Percentiles rank a stretch among this genome's conserved stretches.
phyloP scores from a whole-genome alignment of 2,888 invertebrate species.

The Mesorhabditis spiculigera region DNA sequence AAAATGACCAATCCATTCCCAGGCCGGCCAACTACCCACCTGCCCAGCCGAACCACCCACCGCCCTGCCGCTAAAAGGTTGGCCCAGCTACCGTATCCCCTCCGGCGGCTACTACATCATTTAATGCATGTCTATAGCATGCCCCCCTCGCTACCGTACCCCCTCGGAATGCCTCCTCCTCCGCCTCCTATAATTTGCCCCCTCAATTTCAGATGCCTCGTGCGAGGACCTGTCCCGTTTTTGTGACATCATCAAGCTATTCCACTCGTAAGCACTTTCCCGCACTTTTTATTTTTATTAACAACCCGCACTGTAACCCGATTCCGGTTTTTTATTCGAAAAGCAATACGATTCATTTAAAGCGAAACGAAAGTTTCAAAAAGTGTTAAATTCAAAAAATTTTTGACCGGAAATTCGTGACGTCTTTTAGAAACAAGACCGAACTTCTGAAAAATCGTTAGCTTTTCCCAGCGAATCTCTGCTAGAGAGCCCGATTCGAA shows the following conservation, averaged over 20 bases:
- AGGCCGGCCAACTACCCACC: not conserved
- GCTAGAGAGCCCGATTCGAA: too few relatives aligned
- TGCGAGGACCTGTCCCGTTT: slow-evolving; percentile 54
- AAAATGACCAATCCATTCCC: not conserved
- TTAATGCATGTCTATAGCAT: slow-evolving; percentile 7
- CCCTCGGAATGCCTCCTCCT: slow-evolving; percentile 7
- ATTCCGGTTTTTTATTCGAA: slow-evolving; percentile 1
- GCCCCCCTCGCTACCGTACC: not conserved
- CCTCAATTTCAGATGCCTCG: slow-evolving; percentile 21
- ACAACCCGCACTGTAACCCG: not conserved
- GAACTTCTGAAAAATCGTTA: too few relatives aligned
- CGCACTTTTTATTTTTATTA: slow-evolving; percentile 12
- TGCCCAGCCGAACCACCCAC: slow-evolving; percentile 5
- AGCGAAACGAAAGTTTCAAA: not conserved
- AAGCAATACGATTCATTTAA: slow-evolving; percentile 11
- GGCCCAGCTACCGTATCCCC: slow-evolving; percentile 6
- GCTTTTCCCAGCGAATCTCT: too few relatives aligned
- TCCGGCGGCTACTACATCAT: too few relatives aligned
- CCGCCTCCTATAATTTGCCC: slow-evolving; percentile 7
- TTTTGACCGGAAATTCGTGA: too few relatives aligned
- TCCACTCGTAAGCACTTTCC: slow-evolving; percentile 49
- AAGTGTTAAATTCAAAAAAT: not conserved
- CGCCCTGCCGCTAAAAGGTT: not conserved
- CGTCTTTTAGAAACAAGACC: too few relatives aligned
- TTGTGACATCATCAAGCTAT: slow-evolving; percentile 55